phyloP scores from a whole-genome alignment of 1,140 invertebrate species.

The Drosophila kohkoa region DNA sequence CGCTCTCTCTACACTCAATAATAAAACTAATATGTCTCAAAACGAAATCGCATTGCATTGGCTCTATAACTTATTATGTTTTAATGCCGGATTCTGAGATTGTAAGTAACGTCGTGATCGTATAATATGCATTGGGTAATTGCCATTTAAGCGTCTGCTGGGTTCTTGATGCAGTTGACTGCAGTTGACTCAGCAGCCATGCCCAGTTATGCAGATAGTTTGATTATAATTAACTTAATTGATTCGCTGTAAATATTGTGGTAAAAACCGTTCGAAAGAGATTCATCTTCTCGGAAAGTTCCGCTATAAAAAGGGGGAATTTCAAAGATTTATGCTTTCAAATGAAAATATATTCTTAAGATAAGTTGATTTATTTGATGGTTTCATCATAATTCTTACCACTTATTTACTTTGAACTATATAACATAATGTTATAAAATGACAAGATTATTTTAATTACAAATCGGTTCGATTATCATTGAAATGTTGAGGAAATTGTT shows the following conservation, averaged over 20 bases:
- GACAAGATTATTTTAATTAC: too few species aligned
- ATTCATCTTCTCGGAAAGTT: not conserved
- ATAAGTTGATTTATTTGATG: too few species aligned
- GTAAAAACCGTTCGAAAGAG: not conserved
- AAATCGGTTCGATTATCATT: too few species aligned
- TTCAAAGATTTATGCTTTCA: not conserved
- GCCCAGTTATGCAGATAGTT: not conserved
- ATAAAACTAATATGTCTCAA: not conserved
- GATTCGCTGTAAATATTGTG: not conserved
- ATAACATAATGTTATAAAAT: too few species aligned
- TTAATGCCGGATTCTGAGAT: not conserved
- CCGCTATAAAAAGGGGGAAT: not conserved
- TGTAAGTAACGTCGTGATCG: not conserved
- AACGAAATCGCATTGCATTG: not conserved
- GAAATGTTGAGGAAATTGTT: too few species aligned
- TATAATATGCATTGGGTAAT: slow-evolving; percentile 5
- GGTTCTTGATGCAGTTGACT: not conserved
- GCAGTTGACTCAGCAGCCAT: not conserved
- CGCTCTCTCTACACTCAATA: not conserved
- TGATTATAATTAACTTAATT: not conserved
- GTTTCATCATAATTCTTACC: too few species aligned
- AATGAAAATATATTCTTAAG: not conserved
- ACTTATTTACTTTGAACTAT: too few species aligned
- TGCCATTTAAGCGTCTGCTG: not conserved
- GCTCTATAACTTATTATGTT: not conserved